Base-by-base conservation (phyloP, 1,140 invertebrate species). In the Philaenus spumarius region DNA sequence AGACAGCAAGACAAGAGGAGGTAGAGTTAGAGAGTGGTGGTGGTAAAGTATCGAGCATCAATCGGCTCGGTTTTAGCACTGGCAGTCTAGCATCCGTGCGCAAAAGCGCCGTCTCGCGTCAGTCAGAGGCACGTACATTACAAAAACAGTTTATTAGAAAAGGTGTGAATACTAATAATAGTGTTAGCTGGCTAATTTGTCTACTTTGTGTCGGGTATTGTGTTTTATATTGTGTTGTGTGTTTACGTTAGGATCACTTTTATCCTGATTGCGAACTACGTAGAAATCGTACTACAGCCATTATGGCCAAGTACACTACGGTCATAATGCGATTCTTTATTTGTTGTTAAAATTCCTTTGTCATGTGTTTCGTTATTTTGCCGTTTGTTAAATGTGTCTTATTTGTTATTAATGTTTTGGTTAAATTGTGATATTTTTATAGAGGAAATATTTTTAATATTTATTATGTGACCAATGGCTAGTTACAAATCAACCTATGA, bases 41-140 rank as follows among this genome's bases (percentile, higher is more conserved):
- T 69, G 68, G 71, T 67, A 68, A 71, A 66, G 67, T 68, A 67
- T 58, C 46, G 43, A 40, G 54, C 56, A 58, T 58, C 42, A 52
- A 53, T 47, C 51, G 50, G 5, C 20, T 48, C 39, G 46, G 51
- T 42, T 51, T 30, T n/a, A 37, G 35, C 50, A 53, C 50, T 58
- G 62, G 45, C 61, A 62, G 64, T 58, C 56, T 60, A 60, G 55
- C 59, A 67, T 60, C 59, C 60, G 62, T 62, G 62, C 62, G 64
- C 64, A 63, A 62, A 63, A 61, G 64, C 64, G 64, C 61, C 52
- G 53, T 59, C 52, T 50, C 46, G 23, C 45, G 45, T 34, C 30
- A 46, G n/a, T n/a, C n/a, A n/a, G n/a, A 14, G 19, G n/a, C 43
- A 15, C n/a, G 34, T 51, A 35, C 56, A 47, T 50, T 30, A 58